A percentile compares a stretch with the other conserved stretches of the same genome.
Evolutionary conservation across 1,140 invertebrate genomes (phyloP).

Genomic region (Medauroidea extradentata): DNA sequence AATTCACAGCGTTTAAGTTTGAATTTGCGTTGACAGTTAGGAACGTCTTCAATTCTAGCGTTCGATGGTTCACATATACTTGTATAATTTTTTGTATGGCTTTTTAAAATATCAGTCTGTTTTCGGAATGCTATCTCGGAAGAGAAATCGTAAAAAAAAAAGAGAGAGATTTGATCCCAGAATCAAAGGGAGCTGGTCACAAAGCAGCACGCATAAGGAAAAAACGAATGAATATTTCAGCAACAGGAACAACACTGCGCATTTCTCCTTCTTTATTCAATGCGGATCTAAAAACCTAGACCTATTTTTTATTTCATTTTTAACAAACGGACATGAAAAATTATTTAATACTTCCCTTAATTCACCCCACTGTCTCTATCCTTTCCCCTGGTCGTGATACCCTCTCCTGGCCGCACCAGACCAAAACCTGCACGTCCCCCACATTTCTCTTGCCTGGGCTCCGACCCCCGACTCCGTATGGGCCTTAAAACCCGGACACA

Average conservation of each 20-base stretch:
- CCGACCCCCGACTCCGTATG: background rate
- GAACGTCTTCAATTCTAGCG: no score
- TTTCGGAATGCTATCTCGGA: no score
- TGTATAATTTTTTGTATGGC: no score
- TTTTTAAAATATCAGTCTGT: no score
- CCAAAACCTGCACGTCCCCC: background rate
- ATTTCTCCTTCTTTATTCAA: constrained; percentile 1
- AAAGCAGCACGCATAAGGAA: background rate
- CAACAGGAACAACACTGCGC: constrained; percentile 13
- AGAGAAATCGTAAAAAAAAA: no score
- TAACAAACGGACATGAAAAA: constrained; percentile 19
- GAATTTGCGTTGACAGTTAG: no score
- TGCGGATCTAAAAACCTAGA: background rate
- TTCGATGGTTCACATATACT: no score
- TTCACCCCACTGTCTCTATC: background rate
- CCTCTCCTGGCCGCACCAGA: background rate
- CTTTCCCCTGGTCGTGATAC: background rate
- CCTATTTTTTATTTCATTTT: constrained; percentile 5
- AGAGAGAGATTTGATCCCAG: no score
- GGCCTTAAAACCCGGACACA: constrained; percentile 12
- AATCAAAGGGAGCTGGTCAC: no score
- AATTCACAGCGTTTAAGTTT: no score
- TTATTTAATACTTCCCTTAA: constrained; percentile 20
- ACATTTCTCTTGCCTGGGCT: background rate
- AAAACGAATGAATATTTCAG: constrained; percentile 17